Base-by-base conservation (phyloP, 1,140 invertebrate genomes). In the Bombus consobrinus region DNA sequence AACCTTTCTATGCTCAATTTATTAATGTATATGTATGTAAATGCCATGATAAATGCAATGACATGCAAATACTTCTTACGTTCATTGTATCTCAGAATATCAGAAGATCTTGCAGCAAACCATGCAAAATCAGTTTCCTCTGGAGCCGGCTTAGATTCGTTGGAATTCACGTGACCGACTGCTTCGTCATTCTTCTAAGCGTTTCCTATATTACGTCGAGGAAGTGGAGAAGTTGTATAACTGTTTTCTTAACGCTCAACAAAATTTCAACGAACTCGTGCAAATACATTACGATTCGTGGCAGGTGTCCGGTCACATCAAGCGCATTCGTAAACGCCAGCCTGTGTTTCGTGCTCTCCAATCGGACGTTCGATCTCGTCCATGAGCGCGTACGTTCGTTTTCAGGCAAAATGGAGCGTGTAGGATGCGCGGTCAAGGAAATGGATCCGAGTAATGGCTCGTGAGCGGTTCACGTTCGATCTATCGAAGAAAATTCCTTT, bases 191-290 rank as follows among this genome's bases (percentile, higher is more conserved):
- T 68, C 43, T 25, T 34, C 79, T 18, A 59, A 71, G 2, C 72
- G 32, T 75, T 76, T 66, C 59, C 72, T 74, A 76, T 75, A 75
- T 83, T 83, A 68, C 81, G 81, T 25, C 81, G 43, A 68, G 81
- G 81, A 77, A 83, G 59, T 28, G 25, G 32, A 66, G n/a, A 34
- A 39, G 72, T 83, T 77, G 41, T 66, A 34, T 83, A 83, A 83
- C 81, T 77, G 81, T 83, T 83, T 57, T 77, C 81, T 47, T 18
- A 41, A 83, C 74, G 81, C 41, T 47, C 43, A 64, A 57, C 62
- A 32, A 83, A 83, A 83, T 83, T 69, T 83, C 81, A 83, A 83
- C 81, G 81, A 68, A 53, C 73, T 34, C 43, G 25, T 25, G 62
- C 64, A n/a, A 66, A 66, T 18, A 57, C 81, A 83, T 83, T 77